phyloP scores from a whole-genome alignment of 2,113 vertebrate genomes.

The Pseudonaja textilis region DNA sequence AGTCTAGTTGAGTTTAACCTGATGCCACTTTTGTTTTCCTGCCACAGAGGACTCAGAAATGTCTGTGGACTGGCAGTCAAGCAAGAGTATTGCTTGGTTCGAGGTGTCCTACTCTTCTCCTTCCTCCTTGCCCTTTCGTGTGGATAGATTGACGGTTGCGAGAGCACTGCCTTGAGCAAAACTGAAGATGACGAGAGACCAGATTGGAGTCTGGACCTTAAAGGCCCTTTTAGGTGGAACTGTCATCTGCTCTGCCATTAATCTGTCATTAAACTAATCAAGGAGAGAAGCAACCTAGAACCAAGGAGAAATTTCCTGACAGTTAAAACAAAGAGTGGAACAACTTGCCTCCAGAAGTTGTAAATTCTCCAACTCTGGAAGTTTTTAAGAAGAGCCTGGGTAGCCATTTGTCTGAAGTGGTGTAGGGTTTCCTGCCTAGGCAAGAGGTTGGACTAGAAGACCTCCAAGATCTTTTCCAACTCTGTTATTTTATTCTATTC shows the following conservation, averaged over 20 bases:
- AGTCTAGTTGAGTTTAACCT: background rate
- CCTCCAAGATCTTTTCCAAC: no score
- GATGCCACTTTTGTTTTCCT: background rate
- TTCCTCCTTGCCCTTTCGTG: background rate
- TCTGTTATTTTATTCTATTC: no score
- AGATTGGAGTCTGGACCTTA: background rate
- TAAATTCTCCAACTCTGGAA: no score
- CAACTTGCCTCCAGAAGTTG: no score
- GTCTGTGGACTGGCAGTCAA: background rate
- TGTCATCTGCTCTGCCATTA: background rate
- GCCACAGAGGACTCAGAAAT: background rate
- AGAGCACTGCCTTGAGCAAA: background rate
- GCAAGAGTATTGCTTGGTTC: rapidly evolving
- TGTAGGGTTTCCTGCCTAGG: no score
- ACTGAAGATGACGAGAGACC: background rate
- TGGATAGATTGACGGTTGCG: background rate
- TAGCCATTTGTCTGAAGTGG: no score
- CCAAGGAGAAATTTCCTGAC: no score
- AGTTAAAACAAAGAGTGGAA: no score
- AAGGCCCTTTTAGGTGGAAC: background rate
- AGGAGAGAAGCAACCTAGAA: no score
- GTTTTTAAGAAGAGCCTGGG: no score
- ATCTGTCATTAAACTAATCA: background rate
- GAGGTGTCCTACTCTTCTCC: background rate
- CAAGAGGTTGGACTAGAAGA: no score